These are phyloP conservation scores for Pollenia angustigena DNA, from an alignment of 2,888 invertebrate genomes.

Conservation along the genomic window DNA sequence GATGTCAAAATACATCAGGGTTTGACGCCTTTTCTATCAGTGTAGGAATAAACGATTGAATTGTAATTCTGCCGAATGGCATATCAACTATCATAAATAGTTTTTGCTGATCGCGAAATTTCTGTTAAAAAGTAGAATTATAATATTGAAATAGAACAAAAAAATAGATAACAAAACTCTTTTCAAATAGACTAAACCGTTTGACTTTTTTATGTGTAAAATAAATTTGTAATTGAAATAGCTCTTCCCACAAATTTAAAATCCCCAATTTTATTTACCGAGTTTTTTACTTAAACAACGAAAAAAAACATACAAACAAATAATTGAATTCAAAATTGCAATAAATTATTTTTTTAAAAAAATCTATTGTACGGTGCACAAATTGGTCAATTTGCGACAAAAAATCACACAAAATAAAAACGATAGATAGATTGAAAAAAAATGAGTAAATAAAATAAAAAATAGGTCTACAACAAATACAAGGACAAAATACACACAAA, in stretches of 20 bases:
- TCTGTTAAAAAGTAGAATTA: too few species aligned
- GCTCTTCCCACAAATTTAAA: neutral
- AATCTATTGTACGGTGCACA: constrained; percentile 33
- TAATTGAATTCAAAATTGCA: constrained; percentile 61
- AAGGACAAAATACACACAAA: constrained; percentile 16
- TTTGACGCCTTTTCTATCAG: too few species aligned
- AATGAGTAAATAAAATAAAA: neutral
- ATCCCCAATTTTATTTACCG: neutral
- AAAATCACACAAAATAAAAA: constrained; percentile 59
- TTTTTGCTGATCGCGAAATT: too few species aligned
- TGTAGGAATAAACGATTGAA: too few species aligned
- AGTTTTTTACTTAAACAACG: neutral
- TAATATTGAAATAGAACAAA: too few species aligned
- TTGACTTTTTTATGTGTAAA: too few species aligned
- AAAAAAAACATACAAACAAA: neutral
- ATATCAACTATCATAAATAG: too few species aligned
- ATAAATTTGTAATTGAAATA: neutral
- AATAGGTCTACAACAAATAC: constrained; percentile 16
- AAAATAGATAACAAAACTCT: too few species aligned
- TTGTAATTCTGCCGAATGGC: too few species aligned
- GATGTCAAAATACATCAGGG: too few species aligned
- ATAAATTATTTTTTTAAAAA: constrained; percentile 41
- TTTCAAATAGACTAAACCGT: too few species aligned
- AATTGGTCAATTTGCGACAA: constrained; percentile 79
- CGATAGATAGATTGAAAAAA: constrained; percentile 14